Conservation (phyloP, 2,797 vertebrate species). For the Eospalax fontanierii region DNA sequence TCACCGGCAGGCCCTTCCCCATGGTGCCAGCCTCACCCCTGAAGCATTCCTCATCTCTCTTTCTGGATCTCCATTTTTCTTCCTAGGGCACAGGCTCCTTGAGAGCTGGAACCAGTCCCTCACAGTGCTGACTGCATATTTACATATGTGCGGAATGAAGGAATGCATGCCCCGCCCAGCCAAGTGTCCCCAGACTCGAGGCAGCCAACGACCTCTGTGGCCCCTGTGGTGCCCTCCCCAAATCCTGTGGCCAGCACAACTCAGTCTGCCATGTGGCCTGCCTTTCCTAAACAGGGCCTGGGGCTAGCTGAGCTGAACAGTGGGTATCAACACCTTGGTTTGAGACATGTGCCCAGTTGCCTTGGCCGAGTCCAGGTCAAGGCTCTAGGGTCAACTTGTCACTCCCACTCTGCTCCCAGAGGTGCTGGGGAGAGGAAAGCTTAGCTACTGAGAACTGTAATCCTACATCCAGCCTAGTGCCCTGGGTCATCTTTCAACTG, state of each 20-base stretch:
- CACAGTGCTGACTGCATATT: not conserved
- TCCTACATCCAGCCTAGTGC: too few species aligned
- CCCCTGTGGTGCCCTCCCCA: too few species aligned
- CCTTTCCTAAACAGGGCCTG: not conserved
- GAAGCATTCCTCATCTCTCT: not conserved
- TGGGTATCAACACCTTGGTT: not conserved
- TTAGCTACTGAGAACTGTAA: not conserved
- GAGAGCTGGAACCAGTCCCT: not conserved
- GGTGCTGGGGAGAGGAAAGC: not conserved
- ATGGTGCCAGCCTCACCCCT: not conserved
- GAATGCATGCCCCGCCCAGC: not conserved
- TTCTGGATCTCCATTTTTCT: not conserved
- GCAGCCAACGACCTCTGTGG: not conserved
- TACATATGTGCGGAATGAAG: not conserved
- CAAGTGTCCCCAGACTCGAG: not conserved
- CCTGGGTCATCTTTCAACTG: not conserved
- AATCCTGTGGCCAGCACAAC: not conserved
- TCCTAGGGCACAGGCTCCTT: not conserved
- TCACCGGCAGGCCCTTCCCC: not conserved
- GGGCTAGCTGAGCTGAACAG: not conserved
- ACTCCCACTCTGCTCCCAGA: not conserved
- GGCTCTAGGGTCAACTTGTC: not conserved
- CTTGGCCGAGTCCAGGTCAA: too few species aligned
- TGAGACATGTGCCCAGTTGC: not conserved
- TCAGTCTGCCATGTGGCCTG: not conserved